Evolutionary conservation across 1,140 invertebrate genomes (phyloP).

Genomic region (Pemphigus obesinymphae): DNA sequence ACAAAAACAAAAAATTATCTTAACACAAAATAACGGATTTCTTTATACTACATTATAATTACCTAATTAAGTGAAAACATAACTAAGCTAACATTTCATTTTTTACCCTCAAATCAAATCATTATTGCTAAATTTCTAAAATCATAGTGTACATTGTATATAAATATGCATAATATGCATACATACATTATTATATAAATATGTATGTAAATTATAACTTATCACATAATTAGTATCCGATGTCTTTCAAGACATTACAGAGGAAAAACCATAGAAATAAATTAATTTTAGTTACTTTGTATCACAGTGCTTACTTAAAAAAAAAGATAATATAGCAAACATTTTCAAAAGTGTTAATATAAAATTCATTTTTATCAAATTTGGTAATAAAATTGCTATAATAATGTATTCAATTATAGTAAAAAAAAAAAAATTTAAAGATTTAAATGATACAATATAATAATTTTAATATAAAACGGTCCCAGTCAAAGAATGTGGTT

Average conservation of each 20-base stretch:
- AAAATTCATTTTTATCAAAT: not conserved
- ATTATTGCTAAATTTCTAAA: conserved; percentile 32
- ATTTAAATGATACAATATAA: not conserved
- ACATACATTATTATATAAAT: not conserved
- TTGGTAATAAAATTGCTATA: not conserved
- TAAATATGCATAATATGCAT: conserved; percentile 5
- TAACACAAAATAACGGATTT: conserved; percentile 32
- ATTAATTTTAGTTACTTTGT: conserved; percentile 14
- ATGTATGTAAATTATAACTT: not conserved
- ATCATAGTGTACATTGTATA: conserved; percentile 16
- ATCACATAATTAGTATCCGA: conserved; percentile 18
- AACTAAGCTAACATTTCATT: not conserved
- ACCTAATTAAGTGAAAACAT: not conserved
- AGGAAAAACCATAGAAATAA: not conserved
- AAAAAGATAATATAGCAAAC: not conserved
- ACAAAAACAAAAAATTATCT: conserved; percentile 29
- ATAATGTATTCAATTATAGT: not conserved
- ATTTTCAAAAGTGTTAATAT: not conserved
- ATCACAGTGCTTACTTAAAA: conserved; percentile 28
- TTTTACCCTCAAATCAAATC: conserved; percentile 17
- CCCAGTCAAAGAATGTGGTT: not conserved
- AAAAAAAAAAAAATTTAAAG: not conserved
- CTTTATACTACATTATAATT: not conserved
- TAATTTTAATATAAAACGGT: not conserved
- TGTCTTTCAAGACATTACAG: not conserved